Evolutionary conservation across 2,113 vertebrate genomes (phyloP), one percentile per base, ranked within the genome.

Genomic region (Carassius gibelio): DNA sequence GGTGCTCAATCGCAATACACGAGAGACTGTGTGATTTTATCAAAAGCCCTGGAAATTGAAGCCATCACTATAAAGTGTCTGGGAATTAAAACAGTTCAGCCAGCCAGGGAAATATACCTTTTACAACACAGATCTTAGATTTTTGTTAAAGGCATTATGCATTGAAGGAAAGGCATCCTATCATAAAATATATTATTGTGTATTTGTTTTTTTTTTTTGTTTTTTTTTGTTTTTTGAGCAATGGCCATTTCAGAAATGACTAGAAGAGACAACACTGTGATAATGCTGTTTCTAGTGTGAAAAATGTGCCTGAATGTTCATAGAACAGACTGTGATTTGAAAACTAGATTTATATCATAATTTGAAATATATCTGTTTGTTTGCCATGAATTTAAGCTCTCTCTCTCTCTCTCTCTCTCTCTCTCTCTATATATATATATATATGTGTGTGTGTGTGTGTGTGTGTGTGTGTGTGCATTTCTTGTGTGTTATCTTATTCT

Each of bases 31-130:
- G 91, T 69, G 96, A 97, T 97, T 97, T 97, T 96, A 97, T 97
- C 96, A 96, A 97, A 96, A 96, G 95, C 95, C 95, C 94, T 61
- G 94, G 96, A 96, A 97, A 98, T 98, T 97, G 97, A 97, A 98
- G 96, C 95, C 96, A 95, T 97, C 95, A 96, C 95, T 96, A 96
- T 96, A 95, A 96, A 94, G 94, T 96, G 95, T 95, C 96, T 93
- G 95, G 95, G 96, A 97, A 95, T 97, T 96, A 96, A 96, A 96
- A 95, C 95, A 94, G 95, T 95, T 95, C 95, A 95, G 96, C 95
- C 91, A 88, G 94, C 92, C 94, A 94, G 93, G 94, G 95, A 95
- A 93, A 97, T 95, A 96, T 93, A 94, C 95, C 94, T 93, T 93
- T 94, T 95, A 94, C 95, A 95, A 96, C 95, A 95, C 96, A 94